phyloP scores from a whole-genome alignment of 2,797 vertebrate species.

The Peromyscus melanophrys region DNA sequence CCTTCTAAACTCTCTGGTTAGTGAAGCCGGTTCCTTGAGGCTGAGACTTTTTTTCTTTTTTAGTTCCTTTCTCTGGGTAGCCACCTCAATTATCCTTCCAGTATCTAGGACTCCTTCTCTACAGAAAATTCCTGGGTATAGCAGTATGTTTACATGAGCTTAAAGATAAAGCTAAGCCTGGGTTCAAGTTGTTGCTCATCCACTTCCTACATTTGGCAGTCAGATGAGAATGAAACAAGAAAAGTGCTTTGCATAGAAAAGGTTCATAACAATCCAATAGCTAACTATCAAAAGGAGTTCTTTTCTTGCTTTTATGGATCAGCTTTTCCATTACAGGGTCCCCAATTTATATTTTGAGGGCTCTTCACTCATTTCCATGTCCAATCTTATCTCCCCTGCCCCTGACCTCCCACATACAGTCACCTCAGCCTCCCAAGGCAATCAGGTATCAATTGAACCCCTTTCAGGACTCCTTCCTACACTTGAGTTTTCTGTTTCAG shows the following conservation, averaged over 20 bases:
- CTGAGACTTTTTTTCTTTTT: not conserved
- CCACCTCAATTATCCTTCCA: not conserved
- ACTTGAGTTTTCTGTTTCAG: not conserved
- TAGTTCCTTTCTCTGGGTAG: not conserved
- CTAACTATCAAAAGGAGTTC: not conserved
- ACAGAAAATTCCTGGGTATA: not conserved
- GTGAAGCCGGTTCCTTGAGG: not conserved
- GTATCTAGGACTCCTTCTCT: not conserved
- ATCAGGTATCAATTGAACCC: too few relatives aligned
- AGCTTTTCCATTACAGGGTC: not conserved
- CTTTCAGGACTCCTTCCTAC: not conserved
- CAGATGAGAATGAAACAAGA: not conserved
- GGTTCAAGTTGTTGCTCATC: not conserved
- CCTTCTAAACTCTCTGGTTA: not conserved
- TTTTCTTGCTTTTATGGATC: not conserved
- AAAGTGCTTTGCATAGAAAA: not conserved
- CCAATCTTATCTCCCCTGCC: not conserved
- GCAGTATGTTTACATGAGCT: not conserved
- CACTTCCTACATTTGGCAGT: not conserved
- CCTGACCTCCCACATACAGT: not conserved
- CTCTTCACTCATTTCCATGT: not conserved
- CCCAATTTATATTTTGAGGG: not conserved
- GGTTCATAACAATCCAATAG: not conserved
- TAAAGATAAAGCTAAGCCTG: not conserved
- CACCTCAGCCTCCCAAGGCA: not conserved